Conservation (phyloP, 2,113 vertebrate genomes). For the Gymnogyps californianus region DNA sequence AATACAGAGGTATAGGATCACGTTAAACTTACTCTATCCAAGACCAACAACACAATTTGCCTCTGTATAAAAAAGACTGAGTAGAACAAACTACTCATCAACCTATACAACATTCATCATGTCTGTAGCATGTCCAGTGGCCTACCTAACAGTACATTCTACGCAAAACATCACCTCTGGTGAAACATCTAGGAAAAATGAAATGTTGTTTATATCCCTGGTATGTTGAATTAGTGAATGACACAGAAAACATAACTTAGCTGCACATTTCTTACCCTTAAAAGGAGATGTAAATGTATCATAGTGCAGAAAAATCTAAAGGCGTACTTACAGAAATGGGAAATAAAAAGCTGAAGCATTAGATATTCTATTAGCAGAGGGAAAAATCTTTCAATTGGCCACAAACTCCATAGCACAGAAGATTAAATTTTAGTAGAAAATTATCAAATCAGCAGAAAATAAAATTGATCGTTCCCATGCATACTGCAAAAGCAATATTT, state of each 20-base stretch:
- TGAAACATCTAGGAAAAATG: background rate
- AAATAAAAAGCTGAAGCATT: background rate
- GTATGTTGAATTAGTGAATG: background rate
- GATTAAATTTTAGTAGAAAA: constrained; percentile 54
- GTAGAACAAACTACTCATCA: background rate
- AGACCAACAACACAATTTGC: background rate
- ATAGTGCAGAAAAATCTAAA: background rate
- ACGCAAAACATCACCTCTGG: background rate
- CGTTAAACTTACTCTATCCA: background rate
- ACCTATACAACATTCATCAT: background rate
- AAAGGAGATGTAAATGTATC: background rate
- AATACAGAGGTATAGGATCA: background rate
- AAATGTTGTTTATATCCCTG: background rate
- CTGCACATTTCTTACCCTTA: background rate
- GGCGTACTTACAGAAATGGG: background rate
- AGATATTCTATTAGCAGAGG: background rate
- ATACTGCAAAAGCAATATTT: constrained; percentile 45
- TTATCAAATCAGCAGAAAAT: constrained; percentile 65
- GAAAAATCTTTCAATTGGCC: background rate
- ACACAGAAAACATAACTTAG: background rate
- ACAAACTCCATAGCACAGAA: constrained; percentile 9
- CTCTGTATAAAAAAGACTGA: background rate
- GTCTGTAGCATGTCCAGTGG: background rate
- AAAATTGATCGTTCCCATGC: constrained; percentile 46
- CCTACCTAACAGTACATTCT: background rate